Evolutionary conservation across 2,113 vertebrate genomes (phyloP), one percentile per base, ranked within the genome.

Genomic region (Labeo rohita): DNA sequence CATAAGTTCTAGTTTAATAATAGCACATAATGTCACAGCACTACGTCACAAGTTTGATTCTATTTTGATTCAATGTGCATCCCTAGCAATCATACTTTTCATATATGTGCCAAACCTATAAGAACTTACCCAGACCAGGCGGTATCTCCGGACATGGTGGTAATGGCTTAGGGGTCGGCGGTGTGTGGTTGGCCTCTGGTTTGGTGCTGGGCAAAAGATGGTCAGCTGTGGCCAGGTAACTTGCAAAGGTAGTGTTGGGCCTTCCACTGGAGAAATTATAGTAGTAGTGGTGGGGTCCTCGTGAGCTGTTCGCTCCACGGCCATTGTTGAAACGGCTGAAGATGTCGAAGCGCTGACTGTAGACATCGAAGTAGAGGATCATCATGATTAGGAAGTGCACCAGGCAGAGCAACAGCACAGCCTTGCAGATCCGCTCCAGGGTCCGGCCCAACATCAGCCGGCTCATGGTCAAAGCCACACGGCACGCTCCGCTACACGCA

Each of bases 351-450:
- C 96, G 97, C 95, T 99, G 98, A 79, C 97, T 94, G 50, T 99
- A 99, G 90, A 99, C 97, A 0, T 99, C 98, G 0, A 99, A 98
- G 95, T 99, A 99, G 88, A 99, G 95, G 92, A 99, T 98, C 97
- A 98, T 98, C 92, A 98, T 98, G 91, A 99, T 97, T 83, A 99
- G 94, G 0, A 99, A 99, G 94, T 99, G 98, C 90, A 99, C 95
- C 90, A 99, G 93, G 95, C 98, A 99, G 84, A 99, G 96, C 90
- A 99, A 95, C 92, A 99, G 95, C 92, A 99, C 97, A 0, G 97
- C 98, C 95, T 99, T 99, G 95, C 98, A 99, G 94, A 99, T 96
- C 91, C 98, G 97, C 97, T 99, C 98, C 96, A 99, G 96, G 92
- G 97, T 99, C 89, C 97, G 96, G 90, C 98, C 98, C 94, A 99